Base-by-base conservation (phyloP, 2,888 invertebrate species). In the Euzophera pinguis region DNA sequence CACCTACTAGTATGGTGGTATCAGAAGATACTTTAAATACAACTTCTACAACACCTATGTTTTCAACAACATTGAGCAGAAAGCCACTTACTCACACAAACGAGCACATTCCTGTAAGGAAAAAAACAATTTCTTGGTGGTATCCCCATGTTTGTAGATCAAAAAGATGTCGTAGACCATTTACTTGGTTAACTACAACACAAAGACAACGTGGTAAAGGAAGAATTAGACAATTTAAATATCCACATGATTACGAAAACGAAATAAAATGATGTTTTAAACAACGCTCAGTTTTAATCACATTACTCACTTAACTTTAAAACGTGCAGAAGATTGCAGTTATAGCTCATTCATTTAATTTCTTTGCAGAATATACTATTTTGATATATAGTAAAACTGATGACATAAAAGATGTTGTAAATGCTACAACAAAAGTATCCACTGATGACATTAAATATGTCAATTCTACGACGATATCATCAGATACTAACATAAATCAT, bases 131-230 rank as follows among this genome's bases (percentile, higher is more conserved):
- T 14, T 39, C 32, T 13, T 50, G 49, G 49, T 50, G 49, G 49
- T 50, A 50, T 50, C 49, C 49, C 7, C 29, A 39, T n/a, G 14
- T 16, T 7, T 50, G 49, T 32, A 39, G 16, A 14, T 50, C 39
- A 17, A 54, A 52, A 39, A 59, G 59, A 52, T 65, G 67, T 41
- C 45, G 60, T n/a, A 62, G 60, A 38, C 64, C 62, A 2, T 48
- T 41, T 6, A 54, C 54, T 14, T 62, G 60, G 62, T 54, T 56
- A 38, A 62, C 61, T 10, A 55, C 54, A 17, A 39, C 42, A 16
- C 27, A 14, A 41, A 50, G 27, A 41, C 10, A 16, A 8, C 39
- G 50, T 34, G 45, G 43, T 12, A 37, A 34, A 39, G 47, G 29
- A 48, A 22, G 48, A 47, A 45, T n/a, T n/a, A 45, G n/a, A 32